phyloP scores from a whole-genome alignment of 2,888 invertebrate species.

The Steinernema carpocapsae region DNA sequence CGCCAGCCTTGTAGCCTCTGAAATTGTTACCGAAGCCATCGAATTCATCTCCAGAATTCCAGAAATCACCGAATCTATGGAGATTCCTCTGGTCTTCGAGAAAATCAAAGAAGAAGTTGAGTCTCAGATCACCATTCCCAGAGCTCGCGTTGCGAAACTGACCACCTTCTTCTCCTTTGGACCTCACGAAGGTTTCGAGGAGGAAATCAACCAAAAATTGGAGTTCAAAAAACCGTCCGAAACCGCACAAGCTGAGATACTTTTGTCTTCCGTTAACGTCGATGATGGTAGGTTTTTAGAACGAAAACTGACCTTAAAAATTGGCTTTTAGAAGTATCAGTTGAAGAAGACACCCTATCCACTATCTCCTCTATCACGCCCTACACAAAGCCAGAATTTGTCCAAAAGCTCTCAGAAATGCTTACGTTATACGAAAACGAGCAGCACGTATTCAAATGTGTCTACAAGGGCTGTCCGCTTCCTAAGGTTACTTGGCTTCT shows the following conservation, averaged over 20 bases:
- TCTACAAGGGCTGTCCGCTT: conserved; percentile 53
- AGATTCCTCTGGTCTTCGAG: conserved; percentile 7
- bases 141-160: neutral
- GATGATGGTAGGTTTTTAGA: conserved; percentile 7
- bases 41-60: conserved; percentile 15
- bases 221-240: conserved; percentile 7
- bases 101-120: neutral
- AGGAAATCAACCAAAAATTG: conserved; percentile 11
- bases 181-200: conserved; percentile 14
- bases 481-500: conserved; percentile 55
- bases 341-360: conserved; percentile 49
- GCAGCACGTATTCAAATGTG: conserved; percentile 46
- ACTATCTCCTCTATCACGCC: conserved; percentile 52
- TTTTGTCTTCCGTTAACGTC: conserved; percentile 25
- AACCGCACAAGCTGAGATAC: conserved; percentile 27
- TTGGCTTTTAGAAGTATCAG: conserved; percentile 58
- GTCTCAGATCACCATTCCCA: neutral
- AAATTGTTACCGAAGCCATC: conserved; percentile 7
- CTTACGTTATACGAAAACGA: conserved; percentile 42
- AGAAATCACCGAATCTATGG: neutral
- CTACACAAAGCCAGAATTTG: conserved; percentile 57
- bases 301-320: no score
- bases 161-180: conserved; percentile 26
- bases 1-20: neutral
- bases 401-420: conserved; percentile 44